Evolutionary conservation across 2,888 invertebrate species (phyloP).

Genomic region (Agrochola litura): DNA sequence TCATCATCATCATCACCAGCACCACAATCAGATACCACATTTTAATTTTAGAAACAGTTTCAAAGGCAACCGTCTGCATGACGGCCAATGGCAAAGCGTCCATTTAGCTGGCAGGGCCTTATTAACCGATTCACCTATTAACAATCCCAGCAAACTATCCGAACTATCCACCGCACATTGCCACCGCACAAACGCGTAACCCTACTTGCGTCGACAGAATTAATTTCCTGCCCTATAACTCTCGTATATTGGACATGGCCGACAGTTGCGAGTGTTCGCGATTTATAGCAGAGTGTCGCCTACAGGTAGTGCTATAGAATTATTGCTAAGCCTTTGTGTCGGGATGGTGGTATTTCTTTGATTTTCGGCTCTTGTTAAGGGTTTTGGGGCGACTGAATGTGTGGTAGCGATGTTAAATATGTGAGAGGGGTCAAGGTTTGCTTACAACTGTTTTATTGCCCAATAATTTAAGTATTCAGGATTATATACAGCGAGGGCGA

Average conservation of each 20-base stretch:
- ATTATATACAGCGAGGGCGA: not conserved
- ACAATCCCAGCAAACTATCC: slow-evolving; percentile 53
- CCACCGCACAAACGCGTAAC: slow-evolving; percentile 78
- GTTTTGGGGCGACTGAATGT: not conserved
- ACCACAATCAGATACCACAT: not conserved
- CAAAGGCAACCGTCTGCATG: not conserved
- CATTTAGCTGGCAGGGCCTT: not conserved
- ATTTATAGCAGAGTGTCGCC: slow-evolving; percentile 86
- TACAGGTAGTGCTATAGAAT: slow-evolving; percentile 78
- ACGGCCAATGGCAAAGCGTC: not conserved
- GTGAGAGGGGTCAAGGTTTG: not conserved
- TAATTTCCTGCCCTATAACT: slow-evolving; percentile 90
- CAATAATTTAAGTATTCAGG: not conserved
- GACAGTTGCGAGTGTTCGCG: slow-evolving; percentile 85
- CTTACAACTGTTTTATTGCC: slow-evolving; percentile 11
- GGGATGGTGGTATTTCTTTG: slow-evolving; percentile 38
- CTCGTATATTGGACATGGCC: slow-evolving; percentile 88
- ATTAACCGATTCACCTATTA: slow-evolving; percentile 3
- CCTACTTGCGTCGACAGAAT: slow-evolving; percentile 89
- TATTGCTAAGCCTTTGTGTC: slow-evolving; percentile 53
- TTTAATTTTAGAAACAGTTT: not conserved
- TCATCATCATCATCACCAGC: too few relatives aligned
- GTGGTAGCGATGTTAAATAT: slow-evolving; percentile 6
- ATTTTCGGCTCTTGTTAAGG: slow-evolving; percentile 26
- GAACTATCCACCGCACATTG: slow-evolving; percentile 58